A percentile compares a stretch with the other conserved stretches of the same genome.
These are phyloP conservation scores for Rotaria sp. DNA, from an alignment of 2,888 invertebrate species.

Conservation along the genomic window DNA sequence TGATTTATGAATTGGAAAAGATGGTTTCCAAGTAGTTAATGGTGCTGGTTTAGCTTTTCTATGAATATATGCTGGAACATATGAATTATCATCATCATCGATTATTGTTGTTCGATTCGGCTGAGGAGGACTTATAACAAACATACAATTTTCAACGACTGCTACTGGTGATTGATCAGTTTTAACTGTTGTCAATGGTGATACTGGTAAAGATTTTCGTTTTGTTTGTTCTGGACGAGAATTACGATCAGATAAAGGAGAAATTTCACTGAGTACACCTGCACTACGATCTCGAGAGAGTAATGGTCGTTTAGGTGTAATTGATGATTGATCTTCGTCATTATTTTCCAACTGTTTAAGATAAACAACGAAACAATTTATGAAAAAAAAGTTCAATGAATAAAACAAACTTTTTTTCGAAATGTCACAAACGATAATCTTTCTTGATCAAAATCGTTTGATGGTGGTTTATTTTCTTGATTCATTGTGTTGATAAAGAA, in stretches of 20 bases:
- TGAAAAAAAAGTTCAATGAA: neutral
- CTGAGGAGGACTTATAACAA: neutral
- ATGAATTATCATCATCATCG: neutral
- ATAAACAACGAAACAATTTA: neutral
- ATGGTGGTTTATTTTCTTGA: neutral
- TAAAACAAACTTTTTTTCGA: neutral
- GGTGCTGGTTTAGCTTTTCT: neutral
- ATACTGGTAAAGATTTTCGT: neutral
- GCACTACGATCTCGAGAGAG: neutral
- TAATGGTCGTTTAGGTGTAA: conserved; percentile 1
- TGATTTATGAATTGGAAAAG: neutral
- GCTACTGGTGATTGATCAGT: neutral
- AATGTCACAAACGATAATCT: neutral
- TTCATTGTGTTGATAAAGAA: neutral
- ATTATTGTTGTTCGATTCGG: neutral
- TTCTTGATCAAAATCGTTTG: neutral
- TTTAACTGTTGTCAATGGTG: neutral
- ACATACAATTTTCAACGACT: neutral
- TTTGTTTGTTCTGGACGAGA: neutral
- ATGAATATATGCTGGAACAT: conserved; percentile 20
- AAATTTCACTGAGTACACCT: neutral
- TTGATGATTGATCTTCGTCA: neutral
- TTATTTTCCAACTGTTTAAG: neutral
- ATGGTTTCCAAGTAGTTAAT: neutral
- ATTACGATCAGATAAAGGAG: neutral